Base-by-base conservation (phyloP, 1,140 invertebrate species). In the Trichoplusia ni region DNA sequence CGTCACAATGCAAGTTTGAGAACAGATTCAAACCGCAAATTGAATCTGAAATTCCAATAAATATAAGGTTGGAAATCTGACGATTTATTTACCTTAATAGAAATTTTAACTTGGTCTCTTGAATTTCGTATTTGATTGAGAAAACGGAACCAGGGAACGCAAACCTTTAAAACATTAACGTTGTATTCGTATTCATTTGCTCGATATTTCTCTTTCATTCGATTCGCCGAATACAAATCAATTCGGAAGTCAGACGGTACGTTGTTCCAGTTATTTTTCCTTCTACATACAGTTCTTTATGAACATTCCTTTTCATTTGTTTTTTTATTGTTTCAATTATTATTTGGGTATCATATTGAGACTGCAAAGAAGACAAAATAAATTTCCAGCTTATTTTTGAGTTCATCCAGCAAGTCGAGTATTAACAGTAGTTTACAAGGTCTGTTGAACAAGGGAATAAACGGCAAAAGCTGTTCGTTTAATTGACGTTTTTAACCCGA, bases 1-100 rank as follows among this genome's bases (percentile, higher is more conserved):
- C 7, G 40, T 14, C n/a, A 58, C 53, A 56, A 63, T 68, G 7
- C 35, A 5, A 21, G 19, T 23, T 54, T 27, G 19, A 13, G 16
- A 18, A 54, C 33, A 38, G 33, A 25, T 38, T 37, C 29, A 8
- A 54, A 54, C 33, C 21, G 3, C 21, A 11, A 40, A 40, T 54
- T 25, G 31, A 40, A 54, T 40, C 21, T 1, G 13, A n/a, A 11
- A 16, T 38, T 13, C 16, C 33, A 38, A 54, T 37, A 54, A 38
- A 27, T 54, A 25, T 54, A 29, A 54, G 35, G 35, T 54, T 54
- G 11, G 14, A 54, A 40, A 7, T 54, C 51, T 5, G 9, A 21
- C 9, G 7, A 27, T 38, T 14, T n/a, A 38, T 54, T 54, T 38
- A 6, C 2, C 4, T 23, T 9, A 16, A 54, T 37, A 27, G 11